Percentiles rank a stretch among this genome's conserved stretches.
phyloP scores from a whole-genome alignment of 2,113 vertebrate genomes.

The Callaeas wilsoni region DNA sequence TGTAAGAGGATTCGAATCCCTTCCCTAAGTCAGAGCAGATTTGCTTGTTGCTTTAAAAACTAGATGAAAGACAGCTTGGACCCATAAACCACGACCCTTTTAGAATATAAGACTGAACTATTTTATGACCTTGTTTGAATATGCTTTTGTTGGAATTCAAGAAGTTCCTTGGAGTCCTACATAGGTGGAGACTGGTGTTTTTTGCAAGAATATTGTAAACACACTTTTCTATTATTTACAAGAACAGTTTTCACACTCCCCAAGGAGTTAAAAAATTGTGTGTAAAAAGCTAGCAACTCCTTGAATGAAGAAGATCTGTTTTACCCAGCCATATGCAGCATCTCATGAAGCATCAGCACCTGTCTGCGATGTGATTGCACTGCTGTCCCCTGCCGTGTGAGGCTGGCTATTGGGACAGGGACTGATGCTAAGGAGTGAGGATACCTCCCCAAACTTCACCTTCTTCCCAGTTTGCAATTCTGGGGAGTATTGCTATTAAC shows the following conservation, averaged over 20 bases:
- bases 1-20: background rate
- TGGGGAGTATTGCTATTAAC: background rate
- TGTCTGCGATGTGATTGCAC: background rate
- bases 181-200: background rate
- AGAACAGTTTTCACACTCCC: background rate
- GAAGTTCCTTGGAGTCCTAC: background rate
- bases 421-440: background rate
- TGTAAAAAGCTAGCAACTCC: background rate
- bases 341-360: accelerated
- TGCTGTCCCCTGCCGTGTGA: background rate
- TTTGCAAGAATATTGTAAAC: background rate
- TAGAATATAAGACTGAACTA: background rate
- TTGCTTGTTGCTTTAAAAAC: background rate
- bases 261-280: background rate
- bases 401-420: background rate
- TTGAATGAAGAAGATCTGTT: background rate
- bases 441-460: accelerated
- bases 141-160: background rate
- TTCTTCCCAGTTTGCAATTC: background rate
- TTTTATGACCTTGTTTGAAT: background rate
- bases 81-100: background rate
- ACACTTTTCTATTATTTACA: background rate
- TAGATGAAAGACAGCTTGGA: background rate
- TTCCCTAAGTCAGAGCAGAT: background rate
- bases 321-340: background rate